Conservation (phyloP, 2,113 vertebrate genomes). For the Porphyrio hochstetteri region DNA sequence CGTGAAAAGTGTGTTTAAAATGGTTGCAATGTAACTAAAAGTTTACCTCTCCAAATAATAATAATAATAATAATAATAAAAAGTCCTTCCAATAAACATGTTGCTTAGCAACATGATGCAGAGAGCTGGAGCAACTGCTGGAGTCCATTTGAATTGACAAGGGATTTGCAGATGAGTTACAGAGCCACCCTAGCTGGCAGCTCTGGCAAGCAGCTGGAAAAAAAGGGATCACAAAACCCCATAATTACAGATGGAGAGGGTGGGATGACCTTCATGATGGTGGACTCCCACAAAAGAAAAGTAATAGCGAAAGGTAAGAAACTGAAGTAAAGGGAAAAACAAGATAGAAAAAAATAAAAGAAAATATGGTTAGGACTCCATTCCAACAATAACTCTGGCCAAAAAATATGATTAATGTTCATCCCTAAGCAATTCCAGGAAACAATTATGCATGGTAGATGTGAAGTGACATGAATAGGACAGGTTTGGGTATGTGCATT, state of each 20-base stretch:
- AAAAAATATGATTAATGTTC: background rate
- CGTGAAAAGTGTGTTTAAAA: conserved; percentile 38
- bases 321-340: background rate
- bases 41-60: conserved; percentile 44
- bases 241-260: background rate
- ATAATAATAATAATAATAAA: background rate
- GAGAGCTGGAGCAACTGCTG: conserved; percentile 36
- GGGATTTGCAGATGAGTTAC: background rate
- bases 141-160: conserved; percentile 45
- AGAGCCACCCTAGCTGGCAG: background rate
- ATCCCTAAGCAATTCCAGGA: background rate
- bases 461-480: background rate
- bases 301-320: background rate
- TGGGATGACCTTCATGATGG: background rate
- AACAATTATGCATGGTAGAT: background rate
- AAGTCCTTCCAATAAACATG: conserved; percentile 46
- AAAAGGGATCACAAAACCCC: background rate
- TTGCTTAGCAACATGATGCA: conserved; percentile 72
- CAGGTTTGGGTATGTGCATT: background rate
- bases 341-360: background rate
- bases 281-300: background rate
- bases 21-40: conserved; percentile 38
- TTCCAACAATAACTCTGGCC: background rate
- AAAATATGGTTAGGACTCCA: background rate
- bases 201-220: background rate